Conservation (phyloP, 2,113 vertebrate genomes). For the Pluvialis apricaria region DNA sequence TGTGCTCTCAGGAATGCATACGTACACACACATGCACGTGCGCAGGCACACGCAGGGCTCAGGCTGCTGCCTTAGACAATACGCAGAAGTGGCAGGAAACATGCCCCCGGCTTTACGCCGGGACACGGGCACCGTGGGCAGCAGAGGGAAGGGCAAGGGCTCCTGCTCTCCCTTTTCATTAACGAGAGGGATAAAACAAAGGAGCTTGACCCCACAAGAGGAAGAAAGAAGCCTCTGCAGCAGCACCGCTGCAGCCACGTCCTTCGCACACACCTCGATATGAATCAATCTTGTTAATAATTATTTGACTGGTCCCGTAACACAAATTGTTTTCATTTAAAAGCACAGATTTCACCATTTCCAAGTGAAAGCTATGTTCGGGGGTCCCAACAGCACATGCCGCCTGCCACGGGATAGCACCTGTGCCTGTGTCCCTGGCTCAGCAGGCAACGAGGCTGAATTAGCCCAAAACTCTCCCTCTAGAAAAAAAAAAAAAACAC, state of each 20-base stretch:
- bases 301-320: not conserved
- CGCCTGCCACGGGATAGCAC: fast-evolving
- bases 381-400: not conserved
- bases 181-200: not conserved
- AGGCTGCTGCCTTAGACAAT: not conserved
- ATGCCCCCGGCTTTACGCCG: not conserved
- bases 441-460: not conserved
- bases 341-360: not conserved
- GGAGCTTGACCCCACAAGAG: not conserved
- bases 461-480: not conserved
- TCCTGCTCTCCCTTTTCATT: not conserved
- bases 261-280: not conserved
- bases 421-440: not conserved
- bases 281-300: not conserved
- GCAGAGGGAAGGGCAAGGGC: not conserved
- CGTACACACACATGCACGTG: not conserved
- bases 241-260: fast-evolving
- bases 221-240: not conserved
- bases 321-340: not conserved
- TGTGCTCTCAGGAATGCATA: not conserved
- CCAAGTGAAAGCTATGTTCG: not conserved
- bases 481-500: not conserved
- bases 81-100: not conserved
- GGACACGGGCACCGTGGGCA: not conserved
- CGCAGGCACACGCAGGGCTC: not conserved